Conservation (phyloP, 2,113 vertebrate genomes). For the Istiophorus platypterus region DNA sequence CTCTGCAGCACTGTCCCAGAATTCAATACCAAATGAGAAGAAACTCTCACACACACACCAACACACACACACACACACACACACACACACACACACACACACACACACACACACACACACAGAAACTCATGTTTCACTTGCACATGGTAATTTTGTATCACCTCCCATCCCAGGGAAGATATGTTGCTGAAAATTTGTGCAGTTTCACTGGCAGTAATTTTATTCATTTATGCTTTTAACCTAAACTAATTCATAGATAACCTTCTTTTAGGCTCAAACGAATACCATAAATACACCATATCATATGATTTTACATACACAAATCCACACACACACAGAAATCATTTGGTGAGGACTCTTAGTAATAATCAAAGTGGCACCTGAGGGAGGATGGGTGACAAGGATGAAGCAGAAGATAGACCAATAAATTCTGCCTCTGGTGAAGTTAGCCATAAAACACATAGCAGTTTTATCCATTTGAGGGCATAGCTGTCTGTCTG, state of each 20-base stretch:
- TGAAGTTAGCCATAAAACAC: conserved; percentile 54
- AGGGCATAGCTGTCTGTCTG: conserved; percentile 53
- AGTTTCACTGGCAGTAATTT: conserved; percentile 63
- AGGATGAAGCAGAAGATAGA: conserved; percentile 15
- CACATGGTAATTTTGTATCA: conserved; percentile 28
- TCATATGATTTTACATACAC: conserved; percentile 12
- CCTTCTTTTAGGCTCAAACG: conserved; percentile 53
- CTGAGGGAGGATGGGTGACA: conserved; percentile 26
- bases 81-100: too few relatives aligned
- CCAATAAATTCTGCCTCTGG: conserved; percentile 50
- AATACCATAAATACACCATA: conserved; percentile 46
- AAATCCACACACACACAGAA: conserved; percentile 4
- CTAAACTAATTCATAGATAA: conserved; percentile 69
- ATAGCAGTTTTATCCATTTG: conserved; percentile 37
- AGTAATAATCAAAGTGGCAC: conserved; percentile 39
- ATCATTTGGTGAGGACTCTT: conserved; percentile 25
- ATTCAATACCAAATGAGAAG: conserved; percentile 66
- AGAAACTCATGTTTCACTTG: neutral
- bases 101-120: too few relatives aligned
- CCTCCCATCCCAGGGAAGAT: conserved; percentile 46
- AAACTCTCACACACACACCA: conserved; percentile 16
- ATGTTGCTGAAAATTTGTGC: conserved; percentile 43
- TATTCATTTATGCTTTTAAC: conserved; percentile 78
- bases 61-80: conserved; percentile 15
- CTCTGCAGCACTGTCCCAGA: conserved; percentile 73